Conservation (phyloP, 2,113 vertebrate species). For the Harpagus bidentatus region DNA sequence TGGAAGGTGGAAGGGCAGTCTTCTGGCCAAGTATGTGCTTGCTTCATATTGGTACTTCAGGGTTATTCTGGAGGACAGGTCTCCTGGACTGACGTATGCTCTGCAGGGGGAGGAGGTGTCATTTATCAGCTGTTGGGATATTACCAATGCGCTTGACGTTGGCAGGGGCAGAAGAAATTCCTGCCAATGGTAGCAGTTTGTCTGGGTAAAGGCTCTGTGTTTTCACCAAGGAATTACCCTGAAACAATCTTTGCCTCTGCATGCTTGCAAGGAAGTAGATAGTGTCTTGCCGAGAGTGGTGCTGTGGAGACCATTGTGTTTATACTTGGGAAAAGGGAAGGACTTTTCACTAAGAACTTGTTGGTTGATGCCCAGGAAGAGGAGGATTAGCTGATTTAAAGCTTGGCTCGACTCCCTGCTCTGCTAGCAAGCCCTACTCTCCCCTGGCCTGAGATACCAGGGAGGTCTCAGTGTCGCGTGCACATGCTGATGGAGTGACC, state of each 20-base stretch:
- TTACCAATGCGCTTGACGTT: background rate
- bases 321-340: background rate
- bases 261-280: background rate
- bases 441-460: background rate
- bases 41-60: background rate
- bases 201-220: background rate
- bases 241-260: background rate
- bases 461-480: background rate
- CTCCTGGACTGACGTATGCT: background rate
- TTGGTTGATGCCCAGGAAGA: background rate
- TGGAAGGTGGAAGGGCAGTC: background rate
- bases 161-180: background rate
- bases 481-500: rapidly evolving
- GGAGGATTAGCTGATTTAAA: background rate
- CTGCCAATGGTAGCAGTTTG: background rate
- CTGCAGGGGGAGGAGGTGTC: background rate
- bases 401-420: background rate
- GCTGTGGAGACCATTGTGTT: background rate
- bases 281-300: background rate
- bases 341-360: background rate
- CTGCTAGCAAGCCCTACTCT: background rate
- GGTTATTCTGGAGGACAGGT: background rate
- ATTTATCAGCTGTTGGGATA: background rate
- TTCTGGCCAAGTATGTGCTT: background rate
- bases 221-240: background rate